phyloP scores from a whole-genome alignment of 2,797 vertebrate species.

The Clamator glandarius region DNA sequence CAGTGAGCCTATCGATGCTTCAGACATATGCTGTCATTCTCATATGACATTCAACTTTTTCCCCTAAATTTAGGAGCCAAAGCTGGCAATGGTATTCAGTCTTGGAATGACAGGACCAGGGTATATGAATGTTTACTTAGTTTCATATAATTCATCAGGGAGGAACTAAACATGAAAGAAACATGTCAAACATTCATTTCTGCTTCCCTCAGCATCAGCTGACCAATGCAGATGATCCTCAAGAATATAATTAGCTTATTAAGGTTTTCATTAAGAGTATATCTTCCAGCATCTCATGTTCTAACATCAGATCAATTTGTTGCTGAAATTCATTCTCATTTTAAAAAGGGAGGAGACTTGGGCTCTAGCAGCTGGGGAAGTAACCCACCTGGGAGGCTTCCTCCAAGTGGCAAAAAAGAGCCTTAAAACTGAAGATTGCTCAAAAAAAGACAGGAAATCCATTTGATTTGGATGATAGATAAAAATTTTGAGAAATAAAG shows the following conservation, averaged over 20 bases:
- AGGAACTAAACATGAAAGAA: not conserved
- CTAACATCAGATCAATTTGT: slow-evolving; percentile 56
- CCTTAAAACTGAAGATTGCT: slow-evolving; percentile 47
- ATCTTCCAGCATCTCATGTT: slow-evolving; percentile 41
- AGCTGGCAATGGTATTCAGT: not conserved
- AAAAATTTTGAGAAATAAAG: not conserved
- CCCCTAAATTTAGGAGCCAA: not conserved
- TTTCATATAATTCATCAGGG: not conserved
- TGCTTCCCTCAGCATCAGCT: slow-evolving; percentile 4
- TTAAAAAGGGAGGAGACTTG: slow-evolving; percentile 58
- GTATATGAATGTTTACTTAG: not conserved
- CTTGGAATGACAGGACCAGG: not conserved
- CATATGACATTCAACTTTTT: not conserved
- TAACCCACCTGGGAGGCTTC: slow-evolving; percentile 39
- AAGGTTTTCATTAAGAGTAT: slow-evolving; percentile 57
- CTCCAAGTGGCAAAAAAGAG: slow-evolving; percentile 31
- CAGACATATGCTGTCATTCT: not conserved
- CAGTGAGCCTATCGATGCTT: not conserved
- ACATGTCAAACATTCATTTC: not conserved
- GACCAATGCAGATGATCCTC: not conserved
- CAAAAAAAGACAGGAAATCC: slow-evolving; percentile 28
- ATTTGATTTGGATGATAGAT: not conserved
- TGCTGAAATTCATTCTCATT: slow-evolving; percentile 65
- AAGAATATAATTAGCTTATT: slow-evolving; percentile 36
- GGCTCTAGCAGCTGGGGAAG: slow-evolving; percentile 41